A percentile compares a stretch with the other conserved stretches of the same genome.
Conservation (phyloP, 2,797 vertebrate genomes). For the Aeoliscus strigatus region DNA sequence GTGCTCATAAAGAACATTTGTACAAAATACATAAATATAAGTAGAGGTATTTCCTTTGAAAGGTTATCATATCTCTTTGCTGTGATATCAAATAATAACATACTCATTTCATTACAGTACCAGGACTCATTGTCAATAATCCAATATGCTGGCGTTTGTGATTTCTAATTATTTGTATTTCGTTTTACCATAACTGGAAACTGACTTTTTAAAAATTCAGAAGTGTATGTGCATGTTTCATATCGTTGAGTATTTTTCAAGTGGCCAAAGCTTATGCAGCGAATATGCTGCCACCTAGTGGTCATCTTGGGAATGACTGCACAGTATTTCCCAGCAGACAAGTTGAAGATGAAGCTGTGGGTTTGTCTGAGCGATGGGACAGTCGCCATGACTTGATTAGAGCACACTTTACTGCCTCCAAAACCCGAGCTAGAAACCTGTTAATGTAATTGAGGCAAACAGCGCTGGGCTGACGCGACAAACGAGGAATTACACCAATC, state of each 20-base stretch:
- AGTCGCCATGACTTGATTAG: slow-evolving; percentile 50
- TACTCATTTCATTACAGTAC: too few species aligned
- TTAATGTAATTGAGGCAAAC: slow-evolving; percentile 67
- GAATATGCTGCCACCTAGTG: slow-evolving; percentile 48
- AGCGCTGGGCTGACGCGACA: slow-evolving; percentile 58
- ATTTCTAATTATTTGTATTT: too few species aligned
- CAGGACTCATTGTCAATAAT: too few species aligned
- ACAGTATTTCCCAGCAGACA: neutral
- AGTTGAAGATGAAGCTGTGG: slow-evolving; percentile 10
- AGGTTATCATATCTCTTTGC: too few species aligned
- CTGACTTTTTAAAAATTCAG: too few species aligned
- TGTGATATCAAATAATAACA: too few species aligned
- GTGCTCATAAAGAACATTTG: slow-evolving; percentile 7
- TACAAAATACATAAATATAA: too few species aligned
- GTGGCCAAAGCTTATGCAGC: neutral
- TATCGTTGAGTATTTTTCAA: too few species aligned
- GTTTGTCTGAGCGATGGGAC: slow-evolving; percentile 29
- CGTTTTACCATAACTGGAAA: too few species aligned
- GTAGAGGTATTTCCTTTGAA: too few species aligned
- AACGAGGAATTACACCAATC: slow-evolving; percentile 55
- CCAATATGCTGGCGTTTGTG: too few species aligned
- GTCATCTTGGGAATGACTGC: slow-evolving; percentile 13
- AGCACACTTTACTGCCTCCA: slow-evolving; percentile 49
- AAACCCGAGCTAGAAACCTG: slow-evolving; percentile 35
- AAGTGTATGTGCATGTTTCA: too few species aligned